These are phyloP conservation scores for Ivindomyrus marchei DNA, from an alignment of 2,113 vertebrate species.

Conservation along the genomic window DNA sequence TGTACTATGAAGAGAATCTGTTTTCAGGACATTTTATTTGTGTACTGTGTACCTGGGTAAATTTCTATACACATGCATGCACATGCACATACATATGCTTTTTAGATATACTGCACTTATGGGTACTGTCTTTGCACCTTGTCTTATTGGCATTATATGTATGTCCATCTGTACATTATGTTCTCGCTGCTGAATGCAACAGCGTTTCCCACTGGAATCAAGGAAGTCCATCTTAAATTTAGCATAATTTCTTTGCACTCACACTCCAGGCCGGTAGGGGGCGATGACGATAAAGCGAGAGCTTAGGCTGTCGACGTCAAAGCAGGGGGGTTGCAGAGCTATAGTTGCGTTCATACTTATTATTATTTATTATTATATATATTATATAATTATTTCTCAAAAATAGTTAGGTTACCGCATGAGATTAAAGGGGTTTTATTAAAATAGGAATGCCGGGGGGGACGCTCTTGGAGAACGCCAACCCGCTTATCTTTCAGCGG, in stretches of 20 bases:
- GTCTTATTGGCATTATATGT: not conserved
- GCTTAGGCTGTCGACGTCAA: not conserved
- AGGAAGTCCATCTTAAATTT: not conserved
- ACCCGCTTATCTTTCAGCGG: slow-evolving; percentile 70
- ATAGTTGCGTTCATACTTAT: not conserved
- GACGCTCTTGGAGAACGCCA: slow-evolving; percentile 67
- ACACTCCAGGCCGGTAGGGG: not conserved
- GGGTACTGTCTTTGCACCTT: not conserved
- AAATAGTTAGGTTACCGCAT: not conserved
- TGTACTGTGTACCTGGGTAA: not conserved
- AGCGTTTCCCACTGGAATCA: not conserved
- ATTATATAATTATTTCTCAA: not conserved
- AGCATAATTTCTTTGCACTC: not conserved
- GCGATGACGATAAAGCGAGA: not conserved
- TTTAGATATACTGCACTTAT: not conserved
- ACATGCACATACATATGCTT: not conserved
- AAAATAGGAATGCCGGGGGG: slow-evolving; percentile 32
- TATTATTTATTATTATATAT: too few species aligned
- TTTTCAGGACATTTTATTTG: not conserved
- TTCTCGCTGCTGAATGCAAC: not conserved
- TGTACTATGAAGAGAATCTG: not conserved
- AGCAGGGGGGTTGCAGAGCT: not conserved
- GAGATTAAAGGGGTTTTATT: not conserved
- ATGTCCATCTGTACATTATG: not conserved
- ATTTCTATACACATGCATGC: not conserved